Evolutionary conservation across 1,140 invertebrate genomes (phyloP), one percentile per base, ranked within the genome.

Genomic region (Brachystomella parvula): DNA sequence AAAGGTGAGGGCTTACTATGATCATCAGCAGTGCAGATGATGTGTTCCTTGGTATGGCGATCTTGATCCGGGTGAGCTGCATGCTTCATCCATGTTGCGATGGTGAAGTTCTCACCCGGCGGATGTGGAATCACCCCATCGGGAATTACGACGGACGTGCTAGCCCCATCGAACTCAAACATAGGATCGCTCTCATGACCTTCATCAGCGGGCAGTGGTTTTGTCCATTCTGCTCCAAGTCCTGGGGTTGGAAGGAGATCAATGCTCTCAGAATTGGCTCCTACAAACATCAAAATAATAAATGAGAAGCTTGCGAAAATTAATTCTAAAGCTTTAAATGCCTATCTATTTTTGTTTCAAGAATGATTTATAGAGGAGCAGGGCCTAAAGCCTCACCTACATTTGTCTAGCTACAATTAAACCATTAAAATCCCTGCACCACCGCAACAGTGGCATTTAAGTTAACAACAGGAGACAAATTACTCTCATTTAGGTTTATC

Each of bases 21-120:
- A 78, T 96, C 93, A 81, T 98, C 95, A 57, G 94, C 92, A 75
- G 89, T 90, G 78, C 95, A 98, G 24, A 98, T 77, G 67, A 98
- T 87, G 75, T 97, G 93, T 76, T 98, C 94, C 78, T 97, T 97
- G 30, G 86, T 81, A 73, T 94, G 90, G 71, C 92, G 91, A 76
- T 94, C 90, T 69, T 86, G 78, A 72, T 82, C 78, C 35, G 85
- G 81, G 76, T 85, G 74, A 72, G 84, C 78, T 76, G 86, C 86
- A 76, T 95, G 92, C 66, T 93, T 87, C 82, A 98, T 88, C 90
- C 95, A 97, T 0, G 90, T 92, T 2, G 90, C 86, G 71, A 98
- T 85, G 26, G 80, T 82, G 73, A 83, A 82, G 60, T 80, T 80
- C 30, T 78, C 71, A 26, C 76, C 77, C n/a, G 82, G 71, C 31